Base-by-base conservation (phyloP, 2,888 invertebrate species). In the Drosophila koepferae region DNA sequence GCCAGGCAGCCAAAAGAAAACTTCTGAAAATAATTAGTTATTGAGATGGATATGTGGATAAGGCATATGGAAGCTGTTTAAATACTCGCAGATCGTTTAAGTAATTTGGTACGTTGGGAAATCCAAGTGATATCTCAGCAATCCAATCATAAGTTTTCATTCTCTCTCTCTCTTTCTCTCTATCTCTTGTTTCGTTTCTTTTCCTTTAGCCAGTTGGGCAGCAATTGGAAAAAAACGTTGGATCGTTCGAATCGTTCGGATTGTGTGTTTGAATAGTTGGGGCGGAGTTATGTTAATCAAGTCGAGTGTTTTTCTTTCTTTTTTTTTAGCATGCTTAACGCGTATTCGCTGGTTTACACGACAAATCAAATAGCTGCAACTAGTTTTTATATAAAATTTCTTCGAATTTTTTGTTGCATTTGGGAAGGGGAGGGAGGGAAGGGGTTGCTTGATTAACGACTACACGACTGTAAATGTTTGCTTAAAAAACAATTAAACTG, bases 401-500 rank as follows among this genome's bases (percentile, higher is more conserved):
- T 12, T 10, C n/a, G 49, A 49, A 49, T 51, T 51, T 9, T 1
- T 7, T 12, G 31, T 51, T 23, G 23, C 12, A 31, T 3, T 41
- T 7, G 0, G n/a, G 9, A 5, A 28, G 2, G 0, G n/a, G 9
- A 8, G 9, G 10, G 9, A 36, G 12, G 9, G 8, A 8, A n/a
- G n/a, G 20, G 12, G 31, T 36, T 1, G 12, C 12, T 38, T 81
- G 79, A 83, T 83, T 81, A 74, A 84, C 71, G 70, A 61, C 51
- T 66, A 78, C 75, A 74, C 49, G 81, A 59, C 63, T 69, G 64
- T 72, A 80, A 81, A 72, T 81, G 73, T 72, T 82, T 87, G 80
- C 81, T 77, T 77, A 75, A 81, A 83, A 84, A 87, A 88, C 83
- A 86, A 86, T 88, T 86, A 82, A 77, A 76, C 70, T 59, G 56